Evolutionary conservation across 2,888 invertebrate genomes (phyloP).

Genomic region (Slavum lentiscoides): DNA sequence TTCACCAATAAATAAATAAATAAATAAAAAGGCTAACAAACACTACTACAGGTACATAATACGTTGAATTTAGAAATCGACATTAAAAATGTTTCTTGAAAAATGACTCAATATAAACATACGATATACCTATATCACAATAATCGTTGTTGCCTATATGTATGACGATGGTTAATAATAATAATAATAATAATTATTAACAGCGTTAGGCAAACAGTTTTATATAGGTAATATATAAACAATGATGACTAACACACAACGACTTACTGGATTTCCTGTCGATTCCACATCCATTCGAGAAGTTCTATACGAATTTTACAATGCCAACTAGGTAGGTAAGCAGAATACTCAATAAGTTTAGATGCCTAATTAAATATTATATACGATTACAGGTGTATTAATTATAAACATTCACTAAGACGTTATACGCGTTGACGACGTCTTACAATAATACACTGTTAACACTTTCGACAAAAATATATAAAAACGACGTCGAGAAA

Average conservation of each 20-base stretch:
- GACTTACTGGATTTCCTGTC: slow-evolving; percentile 36
- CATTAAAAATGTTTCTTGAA: not conserved
- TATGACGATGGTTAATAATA: not conserved
- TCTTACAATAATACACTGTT: slow-evolving; percentile 4
- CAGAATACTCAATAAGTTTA: not conserved
- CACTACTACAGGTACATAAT: not conserved
- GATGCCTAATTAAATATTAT: slow-evolving; percentile 40
- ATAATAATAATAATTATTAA: not conserved
- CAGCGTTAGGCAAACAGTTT: not conserved
- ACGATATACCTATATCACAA: not conserved
- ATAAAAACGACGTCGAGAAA: not conserved
- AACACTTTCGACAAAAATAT: not conserved
- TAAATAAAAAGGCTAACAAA: not conserved
- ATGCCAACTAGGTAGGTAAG: slow-evolving; percentile 29
- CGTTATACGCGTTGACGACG: too few species aligned
- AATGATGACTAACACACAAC: not conserved
- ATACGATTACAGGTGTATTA: not conserved
- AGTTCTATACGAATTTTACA: slow-evolving; percentile 1
- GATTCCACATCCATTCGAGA: slow-evolving; percentile 30
- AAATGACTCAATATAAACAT: not conserved
- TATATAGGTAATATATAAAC: too few species aligned
- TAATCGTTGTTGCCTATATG: not conserved
- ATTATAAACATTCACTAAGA: slow-evolving; percentile 8
- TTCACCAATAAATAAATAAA: not conserved
- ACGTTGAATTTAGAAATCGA: too few species aligned